phyloP scores from a whole-genome alignment of 2,113 vertebrate species.

The Sturnira hondurensis region DNA sequence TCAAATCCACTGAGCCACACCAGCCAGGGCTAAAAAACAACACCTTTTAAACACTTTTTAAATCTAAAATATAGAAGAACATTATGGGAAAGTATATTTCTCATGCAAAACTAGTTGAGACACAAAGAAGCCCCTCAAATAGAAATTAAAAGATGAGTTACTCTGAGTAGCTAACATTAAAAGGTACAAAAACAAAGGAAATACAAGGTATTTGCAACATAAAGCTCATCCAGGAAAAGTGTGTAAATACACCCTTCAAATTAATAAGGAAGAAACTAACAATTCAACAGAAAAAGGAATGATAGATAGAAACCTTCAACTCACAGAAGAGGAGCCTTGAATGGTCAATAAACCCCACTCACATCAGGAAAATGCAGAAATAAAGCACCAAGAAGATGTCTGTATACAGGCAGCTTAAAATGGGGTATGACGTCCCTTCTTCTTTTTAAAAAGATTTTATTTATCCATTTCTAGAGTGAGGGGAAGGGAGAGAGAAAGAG shows the following conservation, averaged over 20 bases:
- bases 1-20: too few relatives aligned
- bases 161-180: not conserved
- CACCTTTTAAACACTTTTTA: too few relatives aligned
- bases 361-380: not conserved
- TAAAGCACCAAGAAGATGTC: not conserved
- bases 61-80: not conserved
- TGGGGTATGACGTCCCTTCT: not conserved
- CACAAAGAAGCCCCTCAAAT: not conserved
- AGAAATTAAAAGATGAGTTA: not conserved
- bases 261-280: not conserved
- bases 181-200: not conserved
- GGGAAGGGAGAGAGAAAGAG: too few relatives aligned
- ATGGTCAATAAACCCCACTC: not conserved
- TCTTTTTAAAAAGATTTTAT: too few relatives aligned
- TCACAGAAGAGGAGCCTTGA: not conserved
- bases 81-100: not conserved
- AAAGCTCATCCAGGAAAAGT: not conserved
- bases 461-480: too few relatives aligned
- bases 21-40: too few relatives aligned
- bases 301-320: not conserved
- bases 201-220: not conserved
- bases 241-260: not conserved
- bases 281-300: not conserved
- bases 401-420: not conserved
- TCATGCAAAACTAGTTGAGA: not conserved